Base-by-base conservation (phyloP, 2,113 vertebrate genomes). In the Ammodytes dubius region DNA sequence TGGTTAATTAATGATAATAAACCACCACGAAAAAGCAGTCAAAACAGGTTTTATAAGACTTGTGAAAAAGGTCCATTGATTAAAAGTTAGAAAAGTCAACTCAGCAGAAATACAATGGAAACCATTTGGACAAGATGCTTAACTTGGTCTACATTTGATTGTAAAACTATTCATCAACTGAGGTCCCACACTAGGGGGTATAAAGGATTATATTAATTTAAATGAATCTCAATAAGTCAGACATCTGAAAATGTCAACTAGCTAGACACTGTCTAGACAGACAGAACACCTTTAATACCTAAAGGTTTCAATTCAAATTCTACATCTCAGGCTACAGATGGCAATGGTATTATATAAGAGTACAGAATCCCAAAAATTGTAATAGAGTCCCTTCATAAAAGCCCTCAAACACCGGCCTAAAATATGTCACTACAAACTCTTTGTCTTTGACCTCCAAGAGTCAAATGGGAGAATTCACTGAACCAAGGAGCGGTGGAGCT, bases 1-100 rank as follows among this genome's bases (percentile, higher is more conserved):
- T 69, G 19, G 37, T 70, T 87, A 68, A 91, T 84, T 88, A 91
- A 85, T 82, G 52, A 91, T 83, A 91, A 93, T 77, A 91, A 94
- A 90, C 85, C 61, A 59, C 19, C 5, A 77, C 45, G 17, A 79
- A 85, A 77, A 81, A 46, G 27, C 27, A 81, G 63, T 86, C 70
- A 78, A 77, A 82, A 69, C 49, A n/a, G 43, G 82, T 53, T 85
- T 77, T 87, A 47, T 49, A 74, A 86, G 77, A 82, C 53, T 43
- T 56, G 47, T 88, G 83, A 91, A 91, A 93, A 91, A 89, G 80
- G 59, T 53, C 79, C 72, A 89, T 85, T 93, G 89, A 91, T 77
- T 66, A 67, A 7, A 46, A 47, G 47, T 6, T 42, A 37, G 49
- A 50, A 82, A 80, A 77, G 73, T 35, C 63, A 47, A 86, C 47